phyloP scores from a whole-genome alignment of 2,113 vertebrate species.

The Beaufortia kweichowensis region DNA sequence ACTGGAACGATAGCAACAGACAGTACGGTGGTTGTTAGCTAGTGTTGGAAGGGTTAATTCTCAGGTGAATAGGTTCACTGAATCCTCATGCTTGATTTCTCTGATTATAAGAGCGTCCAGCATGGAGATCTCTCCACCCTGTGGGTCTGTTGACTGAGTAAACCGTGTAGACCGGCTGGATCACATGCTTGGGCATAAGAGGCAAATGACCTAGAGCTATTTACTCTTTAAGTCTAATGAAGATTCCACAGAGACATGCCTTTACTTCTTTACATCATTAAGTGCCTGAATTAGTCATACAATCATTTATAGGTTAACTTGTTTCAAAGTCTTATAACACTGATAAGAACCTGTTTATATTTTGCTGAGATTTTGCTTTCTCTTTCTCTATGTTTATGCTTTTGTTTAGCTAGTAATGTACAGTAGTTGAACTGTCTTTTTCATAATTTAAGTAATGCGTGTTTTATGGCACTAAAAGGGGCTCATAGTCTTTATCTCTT shows the following conservation, averaged over 20 bases:
- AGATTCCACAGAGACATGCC: neutral
- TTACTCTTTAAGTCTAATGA: constrained; percentile 21
- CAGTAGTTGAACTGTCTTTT: neutral
- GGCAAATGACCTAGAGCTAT: constrained; percentile 36
- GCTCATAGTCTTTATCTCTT: too few species aligned
- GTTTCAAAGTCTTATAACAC: neutral
- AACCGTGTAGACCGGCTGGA: constrained; percentile 43
- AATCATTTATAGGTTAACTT: neutral
- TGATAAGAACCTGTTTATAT: neutral
- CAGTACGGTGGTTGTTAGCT: neutral
- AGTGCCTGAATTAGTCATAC: neutral
- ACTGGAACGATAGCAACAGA: too few species aligned
- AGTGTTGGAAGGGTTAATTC: neutral
- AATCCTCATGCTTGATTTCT: constrained; percentile 33
- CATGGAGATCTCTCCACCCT: constrained; percentile 25
- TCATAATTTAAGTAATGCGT: neutral
- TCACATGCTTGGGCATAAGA: constrained; percentile 56
- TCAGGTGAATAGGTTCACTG: constrained; percentile 1
- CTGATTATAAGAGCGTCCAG: neutral
- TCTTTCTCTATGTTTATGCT: too few species aligned
- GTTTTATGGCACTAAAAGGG: too few species aligned
- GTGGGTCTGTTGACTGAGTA: constrained; percentile 56
- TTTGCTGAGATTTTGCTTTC: too few species aligned
- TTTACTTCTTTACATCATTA: neutral
- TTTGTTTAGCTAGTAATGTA: neutral